These are phyloP conservation scores for Perca fluviatilis DNA, from an alignment of 2,113 vertebrate genomes.

Conservation along the genomic window DNA sequence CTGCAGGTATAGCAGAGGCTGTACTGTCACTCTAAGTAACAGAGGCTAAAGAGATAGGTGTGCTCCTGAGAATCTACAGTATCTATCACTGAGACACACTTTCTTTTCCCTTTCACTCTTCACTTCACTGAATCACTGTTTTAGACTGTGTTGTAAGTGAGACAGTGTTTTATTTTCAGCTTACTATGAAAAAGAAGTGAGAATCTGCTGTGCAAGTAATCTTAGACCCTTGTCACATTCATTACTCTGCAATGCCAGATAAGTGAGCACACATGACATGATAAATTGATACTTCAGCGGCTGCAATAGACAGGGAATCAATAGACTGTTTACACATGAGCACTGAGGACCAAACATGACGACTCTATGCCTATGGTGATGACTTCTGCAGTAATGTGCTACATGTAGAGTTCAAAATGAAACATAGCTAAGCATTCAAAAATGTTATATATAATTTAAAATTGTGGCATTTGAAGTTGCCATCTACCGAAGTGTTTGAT, in stretches of 20 bases:
- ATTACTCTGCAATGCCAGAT: background rate
- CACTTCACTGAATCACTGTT: background rate
- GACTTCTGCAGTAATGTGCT: too few species aligned
- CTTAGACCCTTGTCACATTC: background rate
- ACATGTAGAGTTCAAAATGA: background rate
- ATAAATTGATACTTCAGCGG: background rate
- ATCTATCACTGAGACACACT: background rate
- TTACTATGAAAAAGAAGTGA: background rate
- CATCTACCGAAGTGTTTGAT: background rate
- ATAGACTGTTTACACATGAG: too few species aligned
- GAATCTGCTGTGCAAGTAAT: background rate
- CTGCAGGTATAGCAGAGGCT: background rate
- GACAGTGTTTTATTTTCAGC: background rate
- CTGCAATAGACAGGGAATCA: too few species aligned
- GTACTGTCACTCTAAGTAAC: constrained; percentile 22
- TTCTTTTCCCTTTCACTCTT: background rate
- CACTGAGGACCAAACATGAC: too few species aligned
- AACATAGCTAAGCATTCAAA: background rate
- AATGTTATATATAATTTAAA: too few species aligned
- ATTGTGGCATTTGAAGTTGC: background rate
- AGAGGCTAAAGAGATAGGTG: constrained; percentile 4
- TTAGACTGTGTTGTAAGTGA: background rate
- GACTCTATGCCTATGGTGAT: too few species aligned
- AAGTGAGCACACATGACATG: background rate
- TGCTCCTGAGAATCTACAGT: constrained; percentile 2